These are phyloP conservation scores for Empidonax alnorum DNA, from an alignment of 2,113 vertebrate genomes.

Conservation along the genomic window DNA sequence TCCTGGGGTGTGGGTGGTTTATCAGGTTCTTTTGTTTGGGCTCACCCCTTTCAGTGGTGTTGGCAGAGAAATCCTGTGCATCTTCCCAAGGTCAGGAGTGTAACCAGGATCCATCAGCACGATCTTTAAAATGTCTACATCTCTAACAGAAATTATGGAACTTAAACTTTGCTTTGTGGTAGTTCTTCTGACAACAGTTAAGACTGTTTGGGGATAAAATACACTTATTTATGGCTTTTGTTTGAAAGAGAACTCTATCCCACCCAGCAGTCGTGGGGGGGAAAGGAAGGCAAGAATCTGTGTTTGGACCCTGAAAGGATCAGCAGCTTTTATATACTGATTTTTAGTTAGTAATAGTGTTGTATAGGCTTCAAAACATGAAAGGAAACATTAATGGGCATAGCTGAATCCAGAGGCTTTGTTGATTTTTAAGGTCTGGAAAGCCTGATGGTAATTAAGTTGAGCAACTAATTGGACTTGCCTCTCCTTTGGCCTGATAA, in stretches of 20 bases:
- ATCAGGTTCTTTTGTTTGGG: neutral
- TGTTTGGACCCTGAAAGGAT: neutral
- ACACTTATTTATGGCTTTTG: neutral
- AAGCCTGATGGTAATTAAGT: neutral
- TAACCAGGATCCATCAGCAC: neutral
- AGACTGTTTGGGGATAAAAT: neutral
- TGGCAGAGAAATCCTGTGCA: neutral
- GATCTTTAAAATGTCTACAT: neutral
- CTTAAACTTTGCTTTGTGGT: neutral
- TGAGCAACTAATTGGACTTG: neutral
- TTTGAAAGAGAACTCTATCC: neutral
- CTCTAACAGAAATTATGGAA: neutral
- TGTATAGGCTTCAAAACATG: neutral
- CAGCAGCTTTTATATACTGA: neutral
- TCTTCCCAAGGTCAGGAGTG: neutral
- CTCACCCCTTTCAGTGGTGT: neutral
- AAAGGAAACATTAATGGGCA: accelerated
- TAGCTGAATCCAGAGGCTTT: neutral
- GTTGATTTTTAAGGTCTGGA: neutral
- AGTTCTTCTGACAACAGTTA: neutral
- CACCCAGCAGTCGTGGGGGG: neutral
- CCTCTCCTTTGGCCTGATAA: neutral
- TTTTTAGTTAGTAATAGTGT: neutral
- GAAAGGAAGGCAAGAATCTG: neutral
- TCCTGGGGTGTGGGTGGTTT: neutral